Conservation (phyloP, 2,888 invertebrate genomes). For the Agrotis segetum region DNA sequence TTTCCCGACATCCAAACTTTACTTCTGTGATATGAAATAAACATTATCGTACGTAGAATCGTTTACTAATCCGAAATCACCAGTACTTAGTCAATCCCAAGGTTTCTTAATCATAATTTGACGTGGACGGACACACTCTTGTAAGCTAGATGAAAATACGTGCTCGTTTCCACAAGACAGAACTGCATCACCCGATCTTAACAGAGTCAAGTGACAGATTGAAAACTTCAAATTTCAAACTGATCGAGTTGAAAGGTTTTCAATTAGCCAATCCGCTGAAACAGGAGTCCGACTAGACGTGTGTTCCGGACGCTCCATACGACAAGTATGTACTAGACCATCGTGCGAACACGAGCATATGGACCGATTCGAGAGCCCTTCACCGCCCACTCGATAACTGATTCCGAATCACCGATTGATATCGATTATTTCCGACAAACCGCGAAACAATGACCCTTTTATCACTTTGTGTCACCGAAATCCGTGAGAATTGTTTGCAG, state of each 20-base stretch:
- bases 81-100: not conserved
- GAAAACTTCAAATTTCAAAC: slow-evolving; percentile 62
- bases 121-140: not conserved
- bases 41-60: not conserved
- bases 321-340: slow-evolving; percentile 77
- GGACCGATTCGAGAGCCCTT: slow-evolving; percentile 76
- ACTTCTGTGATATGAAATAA: no score
- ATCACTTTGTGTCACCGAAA: slow-evolving; percentile 66
- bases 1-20: no score
- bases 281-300: slow-evolving; percentile 72
- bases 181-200: slow-evolving; percentile 42
- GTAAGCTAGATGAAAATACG: not conserved
- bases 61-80: no score
- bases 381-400: slow-evolving; percentile 78
- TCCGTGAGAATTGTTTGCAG: slow-evolving; percentile 39
- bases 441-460: slow-evolving; percentile 76
- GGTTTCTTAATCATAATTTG: not conserved
- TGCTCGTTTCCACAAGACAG: slow-evolving; percentile 2
- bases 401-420: slow-evolving; percentile 80
- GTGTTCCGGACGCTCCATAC: slow-evolving; percentile 74
- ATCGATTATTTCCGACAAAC: slow-evolving; percentile 76
- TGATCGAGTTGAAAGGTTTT: slow-evolving; percentile 73
- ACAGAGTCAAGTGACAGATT: slow-evolving; percentile 44
- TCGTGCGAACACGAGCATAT: slow-evolving; percentile 75
- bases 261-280: slow-evolving; percentile 78